Percentiles rank a stretch among this genome's conserved stretches.
phyloP scores from a whole-genome alignment of 2,888 invertebrate species.

The Hoplodrina ambigua region DNA sequence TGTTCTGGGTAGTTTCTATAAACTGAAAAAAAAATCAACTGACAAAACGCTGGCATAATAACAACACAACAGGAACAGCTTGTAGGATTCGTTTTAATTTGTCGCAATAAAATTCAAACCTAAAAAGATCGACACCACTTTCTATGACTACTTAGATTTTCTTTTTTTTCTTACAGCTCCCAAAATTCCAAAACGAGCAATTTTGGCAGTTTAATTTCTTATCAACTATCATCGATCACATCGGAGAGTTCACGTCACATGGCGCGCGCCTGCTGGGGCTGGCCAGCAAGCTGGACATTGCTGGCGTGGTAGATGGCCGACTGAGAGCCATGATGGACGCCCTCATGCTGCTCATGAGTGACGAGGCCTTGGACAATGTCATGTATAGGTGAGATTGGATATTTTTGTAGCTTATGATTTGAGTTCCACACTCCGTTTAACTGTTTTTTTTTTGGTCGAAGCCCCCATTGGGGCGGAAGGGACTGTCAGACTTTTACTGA shows the following conservation, averaged over 20 bases:
- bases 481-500: no score
- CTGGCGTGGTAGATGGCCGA: constrained; percentile 72
- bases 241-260: constrained; percentile 80
- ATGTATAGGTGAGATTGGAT: constrained; percentile 79
- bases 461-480: no score
- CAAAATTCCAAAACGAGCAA: constrained; percentile 80
- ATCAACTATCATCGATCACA: constrained; percentile 80
- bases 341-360: constrained; percentile 81
- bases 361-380: constrained; percentile 84
- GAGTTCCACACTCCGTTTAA: no score
- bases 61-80: no score
- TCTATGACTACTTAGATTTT: background rate
- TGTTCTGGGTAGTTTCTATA: no score
- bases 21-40: no score
- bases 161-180: constrained; percentile 70
- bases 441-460: no score
- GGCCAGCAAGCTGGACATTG: constrained; percentile 82
- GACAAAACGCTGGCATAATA: no score
- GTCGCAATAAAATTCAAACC: no score
- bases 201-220: constrained; percentile 88
- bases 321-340: constrained; percentile 84
- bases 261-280: constrained; percentile 83
- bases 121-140: no score
- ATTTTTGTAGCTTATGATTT: no score
- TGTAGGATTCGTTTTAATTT: no score